A percentile compares a stretch with the other conserved stretches of the same genome.
These are phyloP conservation scores for Drosophila kikkawai DNA, from an alignment of 1,140 invertebrate species.

Conservation along the genomic window DNA sequence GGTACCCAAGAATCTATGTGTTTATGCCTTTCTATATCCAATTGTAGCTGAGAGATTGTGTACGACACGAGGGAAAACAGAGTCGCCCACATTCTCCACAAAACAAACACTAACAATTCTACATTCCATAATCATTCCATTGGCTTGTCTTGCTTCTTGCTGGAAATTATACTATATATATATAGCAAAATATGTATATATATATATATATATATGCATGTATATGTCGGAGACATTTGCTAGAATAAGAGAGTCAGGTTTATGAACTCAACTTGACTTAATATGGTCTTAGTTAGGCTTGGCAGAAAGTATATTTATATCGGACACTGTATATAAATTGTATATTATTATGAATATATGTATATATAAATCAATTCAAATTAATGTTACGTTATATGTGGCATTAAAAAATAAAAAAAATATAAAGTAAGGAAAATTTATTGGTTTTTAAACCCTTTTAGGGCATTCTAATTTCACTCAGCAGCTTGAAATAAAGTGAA, in stretches of 20 bases:
- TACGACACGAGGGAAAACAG: neutral
- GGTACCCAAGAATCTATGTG: slow-evolving; percentile 84
- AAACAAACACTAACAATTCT: neutral
- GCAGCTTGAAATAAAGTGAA: too few species aligned
- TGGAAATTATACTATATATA: neutral
- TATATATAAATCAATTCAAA: neutral
- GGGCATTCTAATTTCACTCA: too few species aligned
- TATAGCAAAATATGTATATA: neutral
- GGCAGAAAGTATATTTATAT: neutral
- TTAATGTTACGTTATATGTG: neutral
- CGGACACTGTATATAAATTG: too few species aligned
- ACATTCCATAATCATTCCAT: slow-evolving; percentile 9
- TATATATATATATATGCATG: neutral
- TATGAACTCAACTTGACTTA: neutral
- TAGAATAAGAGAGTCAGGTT: neutral
- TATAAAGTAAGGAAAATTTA: too few species aligned
- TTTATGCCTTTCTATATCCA: slow-evolving; percentile 34
- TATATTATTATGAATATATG: too few species aligned
- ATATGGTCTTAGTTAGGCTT: neutral
- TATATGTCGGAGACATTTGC: neutral
- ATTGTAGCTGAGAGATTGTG: slow-evolving; percentile 14
- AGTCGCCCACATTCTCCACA: slow-evolving; percentile 15
- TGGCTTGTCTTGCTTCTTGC: slow-evolving; percentile 5
- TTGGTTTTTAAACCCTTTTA: too few species aligned
- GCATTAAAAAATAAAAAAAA: too few species aligned